Conservation (phyloP, 1,140 invertebrate species). For the Coelopa frigida region DNA sequence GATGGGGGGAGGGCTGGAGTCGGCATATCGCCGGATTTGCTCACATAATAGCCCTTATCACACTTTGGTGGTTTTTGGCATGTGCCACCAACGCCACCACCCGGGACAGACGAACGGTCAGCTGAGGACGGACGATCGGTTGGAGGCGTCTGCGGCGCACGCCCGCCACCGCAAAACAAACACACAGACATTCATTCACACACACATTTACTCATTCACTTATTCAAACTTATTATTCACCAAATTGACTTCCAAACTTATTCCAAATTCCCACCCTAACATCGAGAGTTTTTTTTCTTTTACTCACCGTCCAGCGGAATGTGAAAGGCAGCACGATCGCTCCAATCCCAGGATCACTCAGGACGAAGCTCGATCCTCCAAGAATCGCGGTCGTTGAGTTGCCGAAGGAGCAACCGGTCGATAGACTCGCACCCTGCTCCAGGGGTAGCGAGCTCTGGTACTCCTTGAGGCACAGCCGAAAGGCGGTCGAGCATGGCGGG, state of each 20-base stretch:
- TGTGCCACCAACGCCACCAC: too few relatives aligned
- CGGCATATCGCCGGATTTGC: too few relatives aligned
- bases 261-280: not conserved
- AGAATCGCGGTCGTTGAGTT: slow-evolving; percentile 76
- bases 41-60: too few relatives aligned
- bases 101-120: too few relatives aligned
- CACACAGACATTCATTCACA: not conserved
- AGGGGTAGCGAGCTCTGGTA: slow-evolving; percentile 79
- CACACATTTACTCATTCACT: not conserved
- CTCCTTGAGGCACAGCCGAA: slow-evolving; percentile 84
- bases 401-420: slow-evolving; percentile 81
- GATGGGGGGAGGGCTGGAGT: too few relatives aligned
- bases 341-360: slow-evolving; percentile 66
- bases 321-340: slow-evolving; percentile 77
- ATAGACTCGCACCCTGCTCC: slow-evolving; percentile 45
- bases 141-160: too few relatives aligned
- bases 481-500: slow-evolving; percentile 70
- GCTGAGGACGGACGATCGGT: too few relatives aligned
- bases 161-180: too few relatives aligned
- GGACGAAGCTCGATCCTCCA: slow-evolving; percentile 79
- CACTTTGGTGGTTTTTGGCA: too few relatives aligned
- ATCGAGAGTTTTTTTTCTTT: not conserved
- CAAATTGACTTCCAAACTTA: too few relatives aligned
- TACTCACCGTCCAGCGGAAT: slow-evolving; percentile 85
- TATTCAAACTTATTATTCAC: too few relatives aligned